Evolutionary conservation across 2,797 vertebrate species (phyloP).

Genomic region (Acrossocheilus wenchowensis): DNA sequence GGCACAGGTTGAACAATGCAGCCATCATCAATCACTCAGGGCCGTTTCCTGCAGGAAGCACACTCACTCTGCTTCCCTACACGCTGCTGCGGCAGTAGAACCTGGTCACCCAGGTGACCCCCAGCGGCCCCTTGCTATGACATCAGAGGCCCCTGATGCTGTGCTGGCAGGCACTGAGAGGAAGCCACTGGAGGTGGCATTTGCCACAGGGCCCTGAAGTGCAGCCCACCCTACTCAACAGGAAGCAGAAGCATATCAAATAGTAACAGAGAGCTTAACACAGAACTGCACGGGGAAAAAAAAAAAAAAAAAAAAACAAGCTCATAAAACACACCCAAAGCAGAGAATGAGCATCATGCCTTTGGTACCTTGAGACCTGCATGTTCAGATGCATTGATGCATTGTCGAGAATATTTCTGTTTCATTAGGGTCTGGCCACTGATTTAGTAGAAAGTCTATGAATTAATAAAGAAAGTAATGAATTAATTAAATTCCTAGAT

Average conservation of each 20-base stretch:
- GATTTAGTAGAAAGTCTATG: background rate
- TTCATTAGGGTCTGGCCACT: background rate
- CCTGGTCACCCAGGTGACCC: constrained; percentile 40
- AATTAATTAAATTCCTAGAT: constrained; percentile 48
- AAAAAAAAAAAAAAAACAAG: background rate
- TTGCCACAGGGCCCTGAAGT: constrained; percentile 39
- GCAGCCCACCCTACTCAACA: constrained; percentile 52
- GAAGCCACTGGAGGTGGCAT: constrained; percentile 53
- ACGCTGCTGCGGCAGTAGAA: constrained; percentile 5
- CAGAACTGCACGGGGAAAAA: background rate
- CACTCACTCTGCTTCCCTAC: constrained; percentile 25
- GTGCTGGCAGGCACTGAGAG: constrained; percentile 45
- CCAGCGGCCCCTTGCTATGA: constrained; percentile 49
- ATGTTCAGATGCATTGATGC: background rate
- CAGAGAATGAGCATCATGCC: background rate
- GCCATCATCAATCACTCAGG: constrained; percentile 74
- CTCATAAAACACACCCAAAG: constrained; percentile 16
- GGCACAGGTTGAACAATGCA: constrained; percentile 76
- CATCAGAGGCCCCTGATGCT: constrained; percentile 54
- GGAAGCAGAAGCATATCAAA: constrained; percentile 59
- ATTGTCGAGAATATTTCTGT: background rate
- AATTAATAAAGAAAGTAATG: background rate
- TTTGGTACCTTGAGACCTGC: background rate
- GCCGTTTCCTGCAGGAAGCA: constrained; percentile 79
- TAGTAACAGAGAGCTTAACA: constrained; percentile 2